These are phyloP conservation scores for Argyrosomus regius DNA, from an alignment of 2,797 vertebrate genomes.

Conservation along the genomic window DNA sequence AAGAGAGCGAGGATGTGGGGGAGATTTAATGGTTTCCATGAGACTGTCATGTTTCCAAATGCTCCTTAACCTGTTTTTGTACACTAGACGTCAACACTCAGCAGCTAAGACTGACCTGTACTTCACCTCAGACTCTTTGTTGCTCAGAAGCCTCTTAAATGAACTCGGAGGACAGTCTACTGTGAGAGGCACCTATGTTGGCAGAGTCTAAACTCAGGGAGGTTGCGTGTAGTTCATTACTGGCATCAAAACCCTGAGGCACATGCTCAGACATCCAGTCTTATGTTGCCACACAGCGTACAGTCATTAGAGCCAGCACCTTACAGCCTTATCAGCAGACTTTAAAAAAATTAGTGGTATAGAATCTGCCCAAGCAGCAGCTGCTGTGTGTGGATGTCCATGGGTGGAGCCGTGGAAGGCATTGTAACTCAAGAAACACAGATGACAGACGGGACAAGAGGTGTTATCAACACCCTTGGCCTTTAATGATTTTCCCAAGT, in stretches of 20 bases:
- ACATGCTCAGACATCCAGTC: constrained; percentile 34
- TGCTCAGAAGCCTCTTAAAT: constrained; percentile 48
- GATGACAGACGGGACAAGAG: constrained; percentile 76
- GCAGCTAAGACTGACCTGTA: constrained; percentile 39
- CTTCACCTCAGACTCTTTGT: constrained; percentile 44
- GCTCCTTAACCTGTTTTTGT: constrained; percentile 34
- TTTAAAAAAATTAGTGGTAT: constrained; percentile 69
- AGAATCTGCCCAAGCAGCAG: constrained; percentile 63
- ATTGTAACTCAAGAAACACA: constrained; percentile 76
- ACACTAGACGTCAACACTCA: background rate
- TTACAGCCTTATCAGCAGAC: constrained; percentile 57
- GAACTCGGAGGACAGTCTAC: constrained; percentile 27
- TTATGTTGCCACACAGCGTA: constrained; percentile 33
- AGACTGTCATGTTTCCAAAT: constrained; percentile 40
- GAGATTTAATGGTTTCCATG: constrained; percentile 50
- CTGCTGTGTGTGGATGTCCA: constrained; percentile 57
- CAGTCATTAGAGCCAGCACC: constrained; percentile 50
- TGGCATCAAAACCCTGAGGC: constrained; percentile 32
- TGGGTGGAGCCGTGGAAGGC: constrained; percentile 47
- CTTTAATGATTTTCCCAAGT: constrained; percentile 61
- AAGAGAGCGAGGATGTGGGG: constrained; percentile 6
- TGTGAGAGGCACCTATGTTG: constrained; percentile 15
- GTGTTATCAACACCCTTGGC: constrained; percentile 73
- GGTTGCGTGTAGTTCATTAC: constrained; percentile 16
- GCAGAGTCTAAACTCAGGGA: constrained; percentile 13